Evolutionary conservation across 2,113 vertebrate genomes (phyloP), one percentile per base, ranked within the genome.

Genomic region (Falco punctatus): DNA sequence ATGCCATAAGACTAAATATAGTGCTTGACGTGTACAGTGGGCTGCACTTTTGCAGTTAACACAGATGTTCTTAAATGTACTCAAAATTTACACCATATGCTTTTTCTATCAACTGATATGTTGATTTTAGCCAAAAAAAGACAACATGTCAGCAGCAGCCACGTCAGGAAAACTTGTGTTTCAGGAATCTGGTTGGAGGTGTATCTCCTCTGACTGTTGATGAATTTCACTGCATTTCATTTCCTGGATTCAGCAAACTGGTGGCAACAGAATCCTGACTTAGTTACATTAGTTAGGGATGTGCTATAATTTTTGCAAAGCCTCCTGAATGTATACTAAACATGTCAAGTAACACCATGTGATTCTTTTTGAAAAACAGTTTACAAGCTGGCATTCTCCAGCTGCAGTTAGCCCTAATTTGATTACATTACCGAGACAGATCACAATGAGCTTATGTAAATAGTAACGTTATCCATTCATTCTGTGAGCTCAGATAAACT

Each of bases 331-430:
- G 81, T 82, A 81, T 81, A 77, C 80, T 90, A 93, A 97, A 82
- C 93, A 94, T 82, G 95, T 97, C 97, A 86, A 87, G 94, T 88
- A 86, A 95, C 88, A 65, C 96, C 97, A 95, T 92, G 96, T 91
- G 96, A 96, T 95, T 95, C 96, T 55, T 93, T 96, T 97, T 97
- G 95, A 79, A 96, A 82, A 93, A 94, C 96, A 95, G 96, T 94
- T 97, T 95, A 96, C 84, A 69, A 93, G 95, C 94, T 94, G 96
- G 96, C 96, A 95, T 97, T 90, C 95, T 88, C 94, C 86, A 90
- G 96, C 96, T 91, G 96, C 94, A 87, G 95, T 93, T 74, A 92
- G 93, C 94, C 93, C 92, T 96, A 92, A 97, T 96, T 95, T 88
- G 94, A 96, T 96, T 94, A 94, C 88, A 88, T 95, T 97, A 97